Evolutionary conservation across 2,888 invertebrate genomes (phyloP).

Genomic region (Cantharis flavilabris): DNA sequence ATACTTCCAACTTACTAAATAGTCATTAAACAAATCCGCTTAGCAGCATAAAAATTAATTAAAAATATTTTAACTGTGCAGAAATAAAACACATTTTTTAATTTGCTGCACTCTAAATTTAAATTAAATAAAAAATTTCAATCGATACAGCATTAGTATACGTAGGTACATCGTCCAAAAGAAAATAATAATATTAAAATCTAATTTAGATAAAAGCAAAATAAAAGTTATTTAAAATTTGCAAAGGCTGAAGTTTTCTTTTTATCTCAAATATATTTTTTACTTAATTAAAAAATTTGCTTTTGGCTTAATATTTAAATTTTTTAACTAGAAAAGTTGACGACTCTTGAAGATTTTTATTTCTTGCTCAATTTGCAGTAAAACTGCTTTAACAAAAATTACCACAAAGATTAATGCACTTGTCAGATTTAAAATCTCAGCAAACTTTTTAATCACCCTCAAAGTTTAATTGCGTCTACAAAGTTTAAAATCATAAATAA

Average conservation of each 20-base stretch:
- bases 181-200: background rate
- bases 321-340: slow-evolving; percentile 1
- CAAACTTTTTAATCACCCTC: slow-evolving; percentile 44
- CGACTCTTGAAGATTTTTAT: slow-evolving; percentile 1
- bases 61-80: background rate
- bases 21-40: background rate
- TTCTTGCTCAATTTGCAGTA: slow-evolving; percentile 8
- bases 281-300: background rate
- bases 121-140: background rate
- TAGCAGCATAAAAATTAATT: background rate
- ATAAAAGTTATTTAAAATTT: background rate
- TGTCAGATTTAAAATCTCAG: slow-evolving; percentile 38
- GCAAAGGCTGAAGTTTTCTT: background rate
- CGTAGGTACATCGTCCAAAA: too few species aligned
- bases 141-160: background rate
- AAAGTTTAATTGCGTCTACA: slow-evolving; percentile 45
- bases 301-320: background rate
- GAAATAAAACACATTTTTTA: background rate
- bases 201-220: background rate
- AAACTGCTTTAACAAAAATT: slow-evolving; percentile 7
- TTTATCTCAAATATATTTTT: background rate
- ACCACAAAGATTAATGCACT: slow-evolving; percentile 24
- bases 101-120: background rate
- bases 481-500: slow-evolving; percentile 39
- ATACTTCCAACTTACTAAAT: background rate